phyloP scores from a whole-genome alignment of 1,140 invertebrate genomes.

The Eulimnadia texana region DNA sequence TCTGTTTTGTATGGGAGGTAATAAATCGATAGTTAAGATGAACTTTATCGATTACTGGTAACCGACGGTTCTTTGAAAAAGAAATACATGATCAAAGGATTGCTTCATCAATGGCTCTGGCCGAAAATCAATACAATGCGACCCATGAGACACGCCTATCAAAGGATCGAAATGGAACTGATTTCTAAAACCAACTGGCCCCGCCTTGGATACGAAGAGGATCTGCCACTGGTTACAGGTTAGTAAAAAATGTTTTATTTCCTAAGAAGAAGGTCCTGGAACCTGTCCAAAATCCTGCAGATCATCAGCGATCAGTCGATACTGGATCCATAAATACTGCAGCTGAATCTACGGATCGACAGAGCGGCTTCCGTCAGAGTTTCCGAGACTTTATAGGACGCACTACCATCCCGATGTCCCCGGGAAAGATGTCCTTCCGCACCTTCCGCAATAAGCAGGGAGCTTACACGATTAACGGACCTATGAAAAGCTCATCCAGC shows the following conservation, averaged over 20 bases:
- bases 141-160: background rate
- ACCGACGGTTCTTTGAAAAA: background rate
- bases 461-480: slow-evolving; percentile 1
- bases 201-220: slow-evolving; percentile 1
- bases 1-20: slow-evolving; percentile 17
- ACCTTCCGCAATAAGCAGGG: slow-evolving; percentile 1
- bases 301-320: background rate
- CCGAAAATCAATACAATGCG: slow-evolving; percentile 2
- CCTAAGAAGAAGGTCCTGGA: too few species aligned
- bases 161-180: slow-evolving; percentile 11
- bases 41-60: background rate
- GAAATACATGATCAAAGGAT: slow-evolving; percentile 14
- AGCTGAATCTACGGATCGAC: background rate
- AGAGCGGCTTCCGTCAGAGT: background rate
- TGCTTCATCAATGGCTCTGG: slow-evolving; percentile 9
- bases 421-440: background rate
- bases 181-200: slow-evolving; percentile 5
- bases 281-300: background rate
- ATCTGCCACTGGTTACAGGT: background rate
- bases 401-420: background rate
- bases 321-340: background rate
- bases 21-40: background rate
- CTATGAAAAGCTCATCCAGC: background rate
- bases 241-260: too few species aligned
- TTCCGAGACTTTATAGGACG: background rate